Percentiles rank a stretch among this genome's conserved stretches.
phyloP scores from a whole-genome alignment of 2,888 invertebrate genomes.

The Agrochola macilenta region DNA sequence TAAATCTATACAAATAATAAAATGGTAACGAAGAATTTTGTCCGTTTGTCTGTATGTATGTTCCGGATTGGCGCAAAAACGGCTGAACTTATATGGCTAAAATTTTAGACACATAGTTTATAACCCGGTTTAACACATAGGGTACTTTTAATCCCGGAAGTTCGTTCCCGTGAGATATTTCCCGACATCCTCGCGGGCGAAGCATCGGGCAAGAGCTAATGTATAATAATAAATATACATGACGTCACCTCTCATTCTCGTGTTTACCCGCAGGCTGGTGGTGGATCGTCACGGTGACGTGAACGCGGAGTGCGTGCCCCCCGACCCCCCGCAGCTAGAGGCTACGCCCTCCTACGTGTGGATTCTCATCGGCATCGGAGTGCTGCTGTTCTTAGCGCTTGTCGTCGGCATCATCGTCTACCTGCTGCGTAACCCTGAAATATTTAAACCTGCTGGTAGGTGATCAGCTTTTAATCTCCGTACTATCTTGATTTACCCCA shows the following conservation, averaged over 20 bases:
- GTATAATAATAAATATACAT: background rate
- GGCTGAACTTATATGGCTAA: too few relatives aligned
- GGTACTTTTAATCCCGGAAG: too few relatives aligned
- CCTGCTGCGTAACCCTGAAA: conserved; percentile 72
- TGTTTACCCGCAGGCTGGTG: conserved; percentile 69
- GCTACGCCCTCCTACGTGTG: conserved; percentile 72
- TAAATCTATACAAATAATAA: too few relatives aligned
- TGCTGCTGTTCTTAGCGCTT: conserved; percentile 67
- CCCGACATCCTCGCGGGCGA: too few relatives aligned
- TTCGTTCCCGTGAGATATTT: too few relatives aligned
- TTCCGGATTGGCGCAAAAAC: too few relatives aligned
- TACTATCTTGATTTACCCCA: background rate
- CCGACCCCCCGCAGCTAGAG: conserved; percentile 53
- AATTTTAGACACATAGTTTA: too few relatives aligned
- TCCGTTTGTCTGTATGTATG: too few relatives aligned
- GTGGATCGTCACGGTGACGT: conserved; percentile 70
- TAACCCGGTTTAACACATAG: too few relatives aligned
- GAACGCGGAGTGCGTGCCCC: conserved; percentile 72
- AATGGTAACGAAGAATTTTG: too few relatives aligned
- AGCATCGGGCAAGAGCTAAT: too few relatives aligned
- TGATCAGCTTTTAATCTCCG: background rate
- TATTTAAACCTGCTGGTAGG: conserved; percentile 75
- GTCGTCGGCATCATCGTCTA: conserved; percentile 70
- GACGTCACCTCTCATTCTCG: background rate
- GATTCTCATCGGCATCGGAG: conserved; percentile 70